Evolutionary conservation across 2,797 vertebrate genomes (phyloP).

Genomic region (Trachops cirrhosus): DNA sequence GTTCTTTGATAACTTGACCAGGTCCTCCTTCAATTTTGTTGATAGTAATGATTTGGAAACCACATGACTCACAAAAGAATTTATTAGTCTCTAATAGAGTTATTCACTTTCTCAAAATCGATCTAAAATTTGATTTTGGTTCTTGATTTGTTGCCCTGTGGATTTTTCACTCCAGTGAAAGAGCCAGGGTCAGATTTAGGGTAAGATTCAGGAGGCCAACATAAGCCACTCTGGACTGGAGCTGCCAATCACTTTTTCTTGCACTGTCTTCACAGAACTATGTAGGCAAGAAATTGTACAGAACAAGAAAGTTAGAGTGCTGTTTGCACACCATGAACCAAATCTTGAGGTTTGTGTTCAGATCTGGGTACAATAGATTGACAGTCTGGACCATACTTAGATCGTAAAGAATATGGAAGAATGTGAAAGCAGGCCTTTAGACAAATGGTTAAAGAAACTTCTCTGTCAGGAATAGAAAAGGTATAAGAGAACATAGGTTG

Average conservation of each 20-base stretch:
- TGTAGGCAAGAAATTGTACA: background rate
- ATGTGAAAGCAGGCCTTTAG: background rate
- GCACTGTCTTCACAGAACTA: background rate
- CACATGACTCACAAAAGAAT: background rate
- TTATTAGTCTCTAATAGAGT: background rate
- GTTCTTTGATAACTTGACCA: background rate
- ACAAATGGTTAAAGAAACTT: background rate
- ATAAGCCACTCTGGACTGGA: background rate
- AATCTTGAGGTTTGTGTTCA: background rate
- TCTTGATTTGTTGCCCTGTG: background rate
- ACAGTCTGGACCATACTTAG: background rate
- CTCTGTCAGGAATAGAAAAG: background rate
- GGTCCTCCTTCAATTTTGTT: background rate
- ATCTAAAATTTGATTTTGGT: background rate
- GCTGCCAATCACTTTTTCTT: background rate
- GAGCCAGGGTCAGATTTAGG: background rate
- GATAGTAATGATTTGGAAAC: background rate
- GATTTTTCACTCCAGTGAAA: background rate
- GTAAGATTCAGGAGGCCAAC: background rate
- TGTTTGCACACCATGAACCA: background rate
- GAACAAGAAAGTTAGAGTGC: background rate
- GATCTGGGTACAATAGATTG: background rate
- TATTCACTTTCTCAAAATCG: background rate
- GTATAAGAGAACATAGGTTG: background rate
- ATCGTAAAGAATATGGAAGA: background rate